Conservation (phyloP, 2,888 invertebrate genomes). For the Electrophaes corylata region DNA sequence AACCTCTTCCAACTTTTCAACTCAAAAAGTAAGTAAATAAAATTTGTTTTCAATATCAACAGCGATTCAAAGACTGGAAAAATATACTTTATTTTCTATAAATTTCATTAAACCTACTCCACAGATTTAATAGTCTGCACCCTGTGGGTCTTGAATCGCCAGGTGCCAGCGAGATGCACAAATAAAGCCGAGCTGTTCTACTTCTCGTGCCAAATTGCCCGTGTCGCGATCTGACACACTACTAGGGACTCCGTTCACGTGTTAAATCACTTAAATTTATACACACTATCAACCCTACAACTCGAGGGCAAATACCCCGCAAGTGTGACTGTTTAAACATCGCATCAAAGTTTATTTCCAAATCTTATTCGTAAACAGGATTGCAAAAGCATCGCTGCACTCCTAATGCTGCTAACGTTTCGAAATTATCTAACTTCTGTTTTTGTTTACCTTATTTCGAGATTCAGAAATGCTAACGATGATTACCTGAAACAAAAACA, state of each 20-base stretch:
- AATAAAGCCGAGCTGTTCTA: slow-evolving; percentile 68
- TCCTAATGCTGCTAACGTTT: slow-evolving; percentile 44
- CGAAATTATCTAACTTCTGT: slow-evolving; percentile 42
- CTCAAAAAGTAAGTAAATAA: too few relatives aligned
- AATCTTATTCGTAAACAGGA: slow-evolving; percentile 53
- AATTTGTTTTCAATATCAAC: background rate
- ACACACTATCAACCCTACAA: slow-evolving; percentile 54
- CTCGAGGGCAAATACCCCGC: slow-evolving; percentile 52
- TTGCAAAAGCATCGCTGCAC: slow-evolving; percentile 48
- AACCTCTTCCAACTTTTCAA: too few relatives aligned
- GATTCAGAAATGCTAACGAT: slow-evolving; percentile 48
- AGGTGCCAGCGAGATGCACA: slow-evolving; percentile 68
- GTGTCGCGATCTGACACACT: slow-evolving; percentile 74
- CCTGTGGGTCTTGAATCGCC: slow-evolving; percentile 63
- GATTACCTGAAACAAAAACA: slow-evolving; percentile 77
- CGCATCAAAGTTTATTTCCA: slow-evolving; percentile 52
- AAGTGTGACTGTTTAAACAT: slow-evolving; percentile 53
- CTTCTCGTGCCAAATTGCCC: slow-evolving; percentile 77
- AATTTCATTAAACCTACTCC: slow-evolving; percentile 40
- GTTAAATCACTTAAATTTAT: slow-evolving; percentile 75
- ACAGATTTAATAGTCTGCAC: slow-evolving; percentile 47
- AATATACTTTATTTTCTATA: background rate
- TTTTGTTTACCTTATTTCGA: slow-evolving; percentile 49
- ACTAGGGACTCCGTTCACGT: slow-evolving; percentile 73
- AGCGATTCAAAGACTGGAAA: too few relatives aligned